Percentiles rank a stretch among this genome's conserved stretches.
These are phyloP conservation scores for Meloidogyne floridensis DNA, from an alignment of 1,140 invertebrate genomes.

Conservation along the genomic window DNA sequence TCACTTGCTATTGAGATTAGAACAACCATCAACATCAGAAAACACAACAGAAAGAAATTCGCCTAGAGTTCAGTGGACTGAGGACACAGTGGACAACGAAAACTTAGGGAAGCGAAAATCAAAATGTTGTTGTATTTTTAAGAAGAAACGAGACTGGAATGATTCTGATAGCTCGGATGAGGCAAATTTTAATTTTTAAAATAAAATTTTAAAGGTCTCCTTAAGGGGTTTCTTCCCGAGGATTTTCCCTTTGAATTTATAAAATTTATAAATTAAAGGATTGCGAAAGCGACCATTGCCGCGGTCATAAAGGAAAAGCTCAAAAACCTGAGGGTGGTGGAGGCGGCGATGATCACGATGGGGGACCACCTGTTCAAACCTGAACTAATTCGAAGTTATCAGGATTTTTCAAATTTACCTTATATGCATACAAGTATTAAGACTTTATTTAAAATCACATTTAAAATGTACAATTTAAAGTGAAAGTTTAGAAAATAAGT, in stretches of 20 bases:
- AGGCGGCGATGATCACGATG: conserved; percentile 22
- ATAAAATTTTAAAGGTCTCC: not conserved
- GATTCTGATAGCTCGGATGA: conserved; percentile 49
- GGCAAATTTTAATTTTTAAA: conserved; percentile 19
- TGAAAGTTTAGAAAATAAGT: not conserved
- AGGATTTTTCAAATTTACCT: not conserved
- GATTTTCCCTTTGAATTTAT: conserved; percentile 20
- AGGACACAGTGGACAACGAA: conserved; percentile 56
- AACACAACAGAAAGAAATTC: not conserved
- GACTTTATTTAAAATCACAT: not conserved
- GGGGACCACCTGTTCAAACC: not conserved
- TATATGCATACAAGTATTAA: not conserved
- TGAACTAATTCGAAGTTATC: not conserved
- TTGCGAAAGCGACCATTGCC: conserved; percentile 56
- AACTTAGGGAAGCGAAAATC: conserved; percentile 55
- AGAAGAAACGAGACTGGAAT: conserved; percentile 56
- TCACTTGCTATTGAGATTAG: not conserved
- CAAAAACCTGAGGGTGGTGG: conserved; percentile 41
- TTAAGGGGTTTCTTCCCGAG: too few species aligned
- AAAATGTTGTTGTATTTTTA: conserved; percentile 59
- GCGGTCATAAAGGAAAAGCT: conserved; percentile 55
- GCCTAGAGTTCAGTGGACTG: conserved; percentile 47
- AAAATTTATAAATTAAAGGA: conserved; percentile 38
- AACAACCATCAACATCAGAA: not conserved
- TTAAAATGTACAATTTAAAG: not conserved